Percentiles rank a stretch among this genome's conserved stretches.
These are phyloP conservation scores for Conistra vaccinii DNA, from an alignment of 2,888 invertebrate genomes.

Conservation along the genomic window DNA sequence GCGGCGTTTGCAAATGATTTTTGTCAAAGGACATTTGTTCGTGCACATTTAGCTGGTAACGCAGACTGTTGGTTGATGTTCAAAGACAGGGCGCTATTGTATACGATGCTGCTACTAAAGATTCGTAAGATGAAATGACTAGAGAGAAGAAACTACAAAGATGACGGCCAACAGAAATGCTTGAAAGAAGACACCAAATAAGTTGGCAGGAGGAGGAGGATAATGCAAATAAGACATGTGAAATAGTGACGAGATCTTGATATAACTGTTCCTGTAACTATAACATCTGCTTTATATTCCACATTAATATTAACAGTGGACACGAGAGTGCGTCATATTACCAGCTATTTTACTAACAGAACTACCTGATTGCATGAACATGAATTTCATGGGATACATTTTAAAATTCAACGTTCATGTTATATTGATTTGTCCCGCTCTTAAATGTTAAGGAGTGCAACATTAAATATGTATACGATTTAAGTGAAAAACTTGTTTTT, in stretches of 20 bases:
- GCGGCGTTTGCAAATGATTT: neutral
- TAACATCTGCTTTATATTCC: constrained; percentile 84
- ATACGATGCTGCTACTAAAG: neutral
- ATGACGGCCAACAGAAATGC: neutral
- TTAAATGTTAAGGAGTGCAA: constrained; percentile 62
- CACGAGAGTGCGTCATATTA: constrained; percentile 80
- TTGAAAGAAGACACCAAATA: neutral
- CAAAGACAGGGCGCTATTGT: neutral
- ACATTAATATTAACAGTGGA: constrained; percentile 87
- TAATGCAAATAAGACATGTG: constrained; percentile 46
- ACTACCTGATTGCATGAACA: constrained; percentile 70
- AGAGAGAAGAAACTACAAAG: too few species aligned
- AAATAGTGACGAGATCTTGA: constrained; percentile 62
- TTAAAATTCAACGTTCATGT: constrained; percentile 77
- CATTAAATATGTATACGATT: constrained; percentile 59
- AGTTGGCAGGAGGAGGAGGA: neutral
- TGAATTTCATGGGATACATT: constrained; percentile 76
- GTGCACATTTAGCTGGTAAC: neutral
- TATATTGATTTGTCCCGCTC: constrained; percentile 62
- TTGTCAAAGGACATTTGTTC: neutral
- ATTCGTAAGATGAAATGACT: neutral
- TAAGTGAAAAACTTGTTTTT: constrained; percentile 53
- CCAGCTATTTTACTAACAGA: constrained; percentile 81
- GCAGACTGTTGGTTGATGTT: neutral
- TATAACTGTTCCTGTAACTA: constrained; percentile 72